phyloP scores from a whole-genome alignment of 1,140 invertebrate species.

The Scaptomyza pallida region DNA sequence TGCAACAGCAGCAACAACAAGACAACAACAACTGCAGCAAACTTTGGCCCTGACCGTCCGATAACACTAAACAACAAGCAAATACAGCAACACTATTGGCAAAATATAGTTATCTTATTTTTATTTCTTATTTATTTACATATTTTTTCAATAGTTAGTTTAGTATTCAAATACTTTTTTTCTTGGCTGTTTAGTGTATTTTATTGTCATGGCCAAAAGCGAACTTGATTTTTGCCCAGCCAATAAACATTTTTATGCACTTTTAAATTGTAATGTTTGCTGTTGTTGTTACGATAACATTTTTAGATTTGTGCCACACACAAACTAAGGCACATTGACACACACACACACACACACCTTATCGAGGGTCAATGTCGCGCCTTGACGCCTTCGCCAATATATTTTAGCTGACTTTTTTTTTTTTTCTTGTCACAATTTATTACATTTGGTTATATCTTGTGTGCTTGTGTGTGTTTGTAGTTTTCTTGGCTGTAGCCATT shows the following conservation, averaged over 20 bases:
- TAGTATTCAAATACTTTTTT: too few species aligned
- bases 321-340: slow-evolving; percentile 22
- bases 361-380: slow-evolving; percentile 75
- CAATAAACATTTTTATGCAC: slow-evolving; percentile 72
- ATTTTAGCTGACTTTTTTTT: slow-evolving; percentile 67
- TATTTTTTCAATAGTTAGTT: not conserved
- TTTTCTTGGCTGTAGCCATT: slow-evolving; percentile 48
- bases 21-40: slow-evolving; percentile 42
- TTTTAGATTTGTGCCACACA: slow-evolving; percentile 65
- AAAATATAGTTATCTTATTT: not conserved
- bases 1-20: slow-evolving; percentile 49
- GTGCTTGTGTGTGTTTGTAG: slow-evolving; percentile 40
- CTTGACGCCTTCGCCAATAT: slow-evolving; percentile 68
- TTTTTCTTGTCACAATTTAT: slow-evolving; percentile 79
- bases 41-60: slow-evolving; percentile 63
- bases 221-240: slow-evolving; percentile 49
- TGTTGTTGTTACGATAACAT: slow-evolving; percentile 34
- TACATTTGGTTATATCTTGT: slow-evolving; percentile 49
- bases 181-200: slow-evolving; percentile 56
- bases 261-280: slow-evolving; percentile 71
- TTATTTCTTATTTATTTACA: not conserved
- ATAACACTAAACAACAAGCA: slow-evolving; percentile 38
- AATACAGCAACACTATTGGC: not conserved
- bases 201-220: slow-evolving; percentile 45
- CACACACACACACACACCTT: slow-evolving; percentile 33